phyloP scores from a whole-genome alignment of 2,888 invertebrate species.

The Callyntrura guangdongensis region DNA sequence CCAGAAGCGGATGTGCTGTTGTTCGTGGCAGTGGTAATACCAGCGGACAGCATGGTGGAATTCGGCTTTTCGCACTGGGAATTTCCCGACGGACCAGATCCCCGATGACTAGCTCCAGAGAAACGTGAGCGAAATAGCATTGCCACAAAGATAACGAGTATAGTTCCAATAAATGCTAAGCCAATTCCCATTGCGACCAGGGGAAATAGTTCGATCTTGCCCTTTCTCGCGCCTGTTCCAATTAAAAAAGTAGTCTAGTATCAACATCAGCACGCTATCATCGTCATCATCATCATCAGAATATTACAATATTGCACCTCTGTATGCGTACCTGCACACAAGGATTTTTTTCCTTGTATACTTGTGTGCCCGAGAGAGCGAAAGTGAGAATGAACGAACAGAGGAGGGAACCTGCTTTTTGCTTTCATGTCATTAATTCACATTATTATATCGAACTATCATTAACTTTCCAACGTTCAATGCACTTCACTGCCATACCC shows the following conservation, averaged over 20 bases:
- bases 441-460: conserved; percentile 70
- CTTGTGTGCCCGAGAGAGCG: background rate
- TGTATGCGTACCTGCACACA: background rate
- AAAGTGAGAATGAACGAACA: conserved; percentile 8
- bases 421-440: conserved; percentile 71
- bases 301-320: conserved; percentile 40
- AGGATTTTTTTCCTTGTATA: background rate
- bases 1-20: conserved; percentile 73
- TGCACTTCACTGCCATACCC: conserved; percentile 56
- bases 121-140: conserved; percentile 84
- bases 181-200: conserved; percentile 84
- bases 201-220: conserved; percentile 84
- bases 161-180: conserved; percentile 84
- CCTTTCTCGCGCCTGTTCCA: conserved; percentile 83
- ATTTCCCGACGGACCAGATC: conserved; percentile 80
- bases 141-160: conserved; percentile 83
- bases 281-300: conserved; percentile 39
- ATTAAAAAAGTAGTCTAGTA: conserved; percentile 69
- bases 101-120: conserved; percentile 76
- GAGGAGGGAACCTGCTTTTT: conserved; percentile 24
- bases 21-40: conserved; percentile 72
- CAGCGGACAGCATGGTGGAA: conserved; percentile 76
- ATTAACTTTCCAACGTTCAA: conserved; percentile 68
- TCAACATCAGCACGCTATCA: conserved; percentile 20
- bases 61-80: conserved; percentile 82